A percentile compares a stretch with the other conserved stretches of the same genome.
phyloP scores from a whole-genome alignment of 2,888 invertebrate species.

The Hymenopus coronatus region DNA sequence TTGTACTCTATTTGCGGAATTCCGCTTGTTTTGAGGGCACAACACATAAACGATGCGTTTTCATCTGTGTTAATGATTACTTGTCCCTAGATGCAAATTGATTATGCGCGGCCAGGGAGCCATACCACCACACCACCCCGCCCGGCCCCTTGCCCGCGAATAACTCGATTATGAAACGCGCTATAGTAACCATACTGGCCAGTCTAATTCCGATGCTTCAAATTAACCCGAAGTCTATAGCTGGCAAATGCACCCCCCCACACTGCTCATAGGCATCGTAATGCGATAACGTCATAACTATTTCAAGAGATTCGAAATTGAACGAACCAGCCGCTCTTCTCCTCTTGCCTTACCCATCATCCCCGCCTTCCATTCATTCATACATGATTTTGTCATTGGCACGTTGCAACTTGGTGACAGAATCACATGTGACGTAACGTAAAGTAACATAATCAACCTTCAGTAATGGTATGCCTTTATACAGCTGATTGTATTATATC shows the following conservation, averaged over 20 bases:
- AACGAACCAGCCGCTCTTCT: conserved; percentile 1
- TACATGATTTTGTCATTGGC: conserved; percentile 18
- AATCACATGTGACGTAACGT: not conserved
- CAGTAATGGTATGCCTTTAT: too few species aligned
- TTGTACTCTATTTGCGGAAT: not conserved
- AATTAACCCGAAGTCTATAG: conserved; percentile 9
- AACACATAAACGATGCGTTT: not conserved
- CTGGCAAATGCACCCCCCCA: not conserved
- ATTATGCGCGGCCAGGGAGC: not conserved
- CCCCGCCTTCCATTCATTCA: conserved; percentile 10
- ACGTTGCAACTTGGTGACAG: not conserved
- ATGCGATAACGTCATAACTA: conserved; percentile 14
- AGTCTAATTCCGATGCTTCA: conserved; percentile 10
- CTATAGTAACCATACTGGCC: not conserved
- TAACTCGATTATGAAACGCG: not conserved
- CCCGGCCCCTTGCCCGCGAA: not conserved
- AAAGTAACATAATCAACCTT: not conserved
- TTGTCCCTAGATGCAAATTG: not conserved
- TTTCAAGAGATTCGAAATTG: conserved; percentile 19
- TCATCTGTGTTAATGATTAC: not conserved
- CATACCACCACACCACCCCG: not conserved
- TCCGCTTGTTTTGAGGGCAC: not conserved
- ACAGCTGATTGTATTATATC: too few species aligned
- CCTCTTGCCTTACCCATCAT: not conserved
- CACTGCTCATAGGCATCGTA: not conserved